phyloP scores from a whole-genome alignment of 2,797 vertebrate genomes.

The Microchirus variegatus region DNA sequence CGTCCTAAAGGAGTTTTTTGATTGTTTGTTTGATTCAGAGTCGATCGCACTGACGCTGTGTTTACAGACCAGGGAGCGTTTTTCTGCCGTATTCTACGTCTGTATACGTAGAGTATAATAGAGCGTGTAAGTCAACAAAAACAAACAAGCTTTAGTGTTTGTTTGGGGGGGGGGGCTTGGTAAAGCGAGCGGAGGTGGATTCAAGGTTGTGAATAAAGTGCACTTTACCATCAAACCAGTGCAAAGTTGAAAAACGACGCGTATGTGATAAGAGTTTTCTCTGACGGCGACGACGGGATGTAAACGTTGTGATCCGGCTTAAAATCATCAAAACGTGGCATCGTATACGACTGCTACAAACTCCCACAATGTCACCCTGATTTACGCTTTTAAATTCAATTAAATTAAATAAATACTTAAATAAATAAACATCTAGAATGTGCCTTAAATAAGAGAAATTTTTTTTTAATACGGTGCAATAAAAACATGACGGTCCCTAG shows the following conservation, averaged over 20 bases:
- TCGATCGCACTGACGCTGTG: conserved; percentile 71
- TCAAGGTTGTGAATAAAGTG: conserved; percentile 69
- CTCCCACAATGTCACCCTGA: conserved; percentile 42
- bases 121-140: conserved; percentile 1
- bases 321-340: conserved; percentile 24
- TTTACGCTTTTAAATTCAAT: conserved; percentile 16
- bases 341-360: conserved; percentile 12
- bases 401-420: conserved; percentile 3
- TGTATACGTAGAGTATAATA: conserved; percentile 22
- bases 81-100: conserved; percentile 37
- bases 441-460: conserved; percentile 8
- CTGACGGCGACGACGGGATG: conserved; percentile 51
- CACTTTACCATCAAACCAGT: conserved; percentile 64
- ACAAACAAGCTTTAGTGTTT: conserved; percentile 14
- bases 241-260: conserved; percentile 62
- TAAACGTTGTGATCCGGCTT: conserved; percentile 47
- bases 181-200: conserved; percentile 54
- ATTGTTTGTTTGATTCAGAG: conserved; percentile 71
- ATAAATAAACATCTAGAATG: conserved; percentile 15
- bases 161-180: too few relatives aligned
- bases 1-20: conserved; percentile 57
- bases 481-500: conserved; percentile 28
- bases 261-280: conserved; percentile 48
- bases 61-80: conserved; percentile 42
- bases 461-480: conserved; percentile 29